Percentiles rank a stretch among this genome's conserved stretches.
phyloP scores from a whole-genome alignment of 2,797 vertebrate genomes.

The Thaleichthys pacificus region DNA sequence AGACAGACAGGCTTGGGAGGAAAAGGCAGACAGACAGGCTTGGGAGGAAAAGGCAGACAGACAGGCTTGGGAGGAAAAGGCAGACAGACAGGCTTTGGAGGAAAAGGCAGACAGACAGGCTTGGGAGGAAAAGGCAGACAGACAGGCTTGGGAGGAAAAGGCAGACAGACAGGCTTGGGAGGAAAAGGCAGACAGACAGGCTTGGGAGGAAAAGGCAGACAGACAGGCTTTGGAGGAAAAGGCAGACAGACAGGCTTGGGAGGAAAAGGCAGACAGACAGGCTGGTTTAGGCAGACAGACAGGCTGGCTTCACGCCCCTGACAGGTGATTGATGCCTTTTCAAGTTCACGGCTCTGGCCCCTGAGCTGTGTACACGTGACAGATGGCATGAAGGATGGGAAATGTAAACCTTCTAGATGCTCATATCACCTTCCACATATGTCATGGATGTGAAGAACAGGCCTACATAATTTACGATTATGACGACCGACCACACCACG shows the following conservation, averaged over 20 bases:
- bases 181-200: too few relatives aligned
- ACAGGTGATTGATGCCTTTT: too few relatives aligned
- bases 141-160: background rate
- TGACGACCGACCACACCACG: background rate
- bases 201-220: background rate
- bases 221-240: background rate
- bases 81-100: too few relatives aligned
- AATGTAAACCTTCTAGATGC: slow-evolving; percentile 30
- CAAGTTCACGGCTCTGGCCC: background rate
- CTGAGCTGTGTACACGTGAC: slow-evolving; percentile 15
- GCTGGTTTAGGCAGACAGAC: background rate
- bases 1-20: background rate
- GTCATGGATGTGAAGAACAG: background rate
- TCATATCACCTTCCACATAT: slow-evolving; percentile 10
- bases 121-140: background rate
- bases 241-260: background rate
- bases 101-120: background rate
- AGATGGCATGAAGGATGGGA: slow-evolving; percentile 3
- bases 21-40: too few relatives aligned
- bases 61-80: background rate
- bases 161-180: background rate
- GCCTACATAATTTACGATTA: slow-evolving; percentile 17
- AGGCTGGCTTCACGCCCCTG: background rate
- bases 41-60: too few relatives aligned
- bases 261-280: background rate